A percentile compares a stretch with the other conserved stretches of the same genome.
phyloP scores from a whole-genome alignment of 2,888 invertebrate genomes.

The Bhutanitis thaidina region DNA sequence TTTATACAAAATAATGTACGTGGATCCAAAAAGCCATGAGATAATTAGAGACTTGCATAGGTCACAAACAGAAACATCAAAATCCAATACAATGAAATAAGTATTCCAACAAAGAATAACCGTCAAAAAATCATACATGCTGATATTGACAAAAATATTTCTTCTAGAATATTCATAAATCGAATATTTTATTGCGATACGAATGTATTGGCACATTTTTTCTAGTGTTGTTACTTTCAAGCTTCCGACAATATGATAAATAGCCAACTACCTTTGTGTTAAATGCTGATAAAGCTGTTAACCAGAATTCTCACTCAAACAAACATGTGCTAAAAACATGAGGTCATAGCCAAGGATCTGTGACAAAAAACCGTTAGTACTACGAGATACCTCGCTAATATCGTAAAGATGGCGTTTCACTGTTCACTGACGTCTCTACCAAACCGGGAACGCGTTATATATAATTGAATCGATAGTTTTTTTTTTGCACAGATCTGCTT shows the following conservation, averaged over 20 bases:
- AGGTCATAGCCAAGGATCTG: conserved; percentile 17
- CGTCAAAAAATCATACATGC: too few species aligned
- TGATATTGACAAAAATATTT: too few species aligned
- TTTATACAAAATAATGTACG: too few species aligned
- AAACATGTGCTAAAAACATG: conserved; percentile 2
- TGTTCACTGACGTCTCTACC: conserved; percentile 1
- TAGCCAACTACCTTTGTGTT: neutral
- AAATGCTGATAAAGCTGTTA: neutral
- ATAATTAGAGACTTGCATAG: too few species aligned
- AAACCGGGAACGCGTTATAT: neutral
- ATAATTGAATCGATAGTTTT: neutral
- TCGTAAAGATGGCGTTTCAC: conserved; percentile 8
- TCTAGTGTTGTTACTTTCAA: too few species aligned
- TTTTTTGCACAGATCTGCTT: neutral
- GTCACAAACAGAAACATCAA: too few species aligned
- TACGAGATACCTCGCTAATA: conserved; percentile 6
- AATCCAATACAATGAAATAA: too few species aligned
- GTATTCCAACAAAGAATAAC: too few species aligned
- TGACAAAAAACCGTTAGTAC: conserved; percentile 17
- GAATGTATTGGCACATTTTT: too few species aligned
- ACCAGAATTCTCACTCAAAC: conserved; percentile 4
- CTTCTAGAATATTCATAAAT: too few species aligned
- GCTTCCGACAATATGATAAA: neutral
- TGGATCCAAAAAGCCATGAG: too few species aligned
- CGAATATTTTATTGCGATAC: too few species aligned